These are phyloP conservation scores for Zaprionus vittiger DNA, from an alignment of 1,140 invertebrate species.

Conservation along the genomic window DNA sequence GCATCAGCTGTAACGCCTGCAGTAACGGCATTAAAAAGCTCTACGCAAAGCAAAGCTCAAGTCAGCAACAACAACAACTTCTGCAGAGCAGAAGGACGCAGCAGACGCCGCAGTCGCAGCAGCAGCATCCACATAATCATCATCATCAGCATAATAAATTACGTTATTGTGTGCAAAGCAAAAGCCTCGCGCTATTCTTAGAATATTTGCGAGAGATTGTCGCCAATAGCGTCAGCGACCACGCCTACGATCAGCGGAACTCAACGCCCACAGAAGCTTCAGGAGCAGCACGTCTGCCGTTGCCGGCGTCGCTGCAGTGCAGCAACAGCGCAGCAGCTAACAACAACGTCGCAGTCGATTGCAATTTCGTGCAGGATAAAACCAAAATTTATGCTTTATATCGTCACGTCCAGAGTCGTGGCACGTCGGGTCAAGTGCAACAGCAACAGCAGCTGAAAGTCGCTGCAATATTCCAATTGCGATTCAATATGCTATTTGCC, in stretches of 20 bases:
- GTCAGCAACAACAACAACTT: slow-evolving; percentile 39
- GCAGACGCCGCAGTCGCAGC: slow-evolving; percentile 23
- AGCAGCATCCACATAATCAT: slow-evolving; percentile 30
- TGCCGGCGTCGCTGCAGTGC: slow-evolving; percentile 49
- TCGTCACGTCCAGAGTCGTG: slow-evolving; percentile 76
- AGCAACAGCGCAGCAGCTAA: slow-evolving; percentile 54
- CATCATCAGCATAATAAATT: slow-evolving; percentile 46
- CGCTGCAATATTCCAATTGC: slow-evolving; percentile 58
- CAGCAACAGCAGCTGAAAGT: slow-evolving; percentile 81
- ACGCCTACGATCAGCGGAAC: slow-evolving; percentile 45
- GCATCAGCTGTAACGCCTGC: slow-evolving; percentile 56
- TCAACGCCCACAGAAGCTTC: slow-evolving; percentile 20
- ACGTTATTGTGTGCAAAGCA: slow-evolving; percentile 54
- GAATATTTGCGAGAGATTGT: slow-evolving; percentile 68
- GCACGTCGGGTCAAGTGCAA: slow-evolving; percentile 78
- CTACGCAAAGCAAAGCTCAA: slow-evolving; percentile 58
- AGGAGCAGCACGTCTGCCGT: slow-evolving; percentile 48
- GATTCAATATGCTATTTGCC: slow-evolving; percentile 74
- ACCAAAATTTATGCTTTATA: slow-evolving; percentile 83
- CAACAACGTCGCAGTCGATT: slow-evolving; percentile 63
- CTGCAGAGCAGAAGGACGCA: slow-evolving; percentile 14
- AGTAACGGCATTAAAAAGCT: slow-evolving; percentile 50
- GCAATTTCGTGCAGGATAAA: slow-evolving; percentile 73
- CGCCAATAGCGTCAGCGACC: slow-evolving; percentile 40
- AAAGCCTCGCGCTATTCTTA: slow-evolving; percentile 78